These are phyloP conservation scores for Latheticus oryzae DNA, from an alignment of 2,888 invertebrate species.

Conservation along the genomic window DNA sequence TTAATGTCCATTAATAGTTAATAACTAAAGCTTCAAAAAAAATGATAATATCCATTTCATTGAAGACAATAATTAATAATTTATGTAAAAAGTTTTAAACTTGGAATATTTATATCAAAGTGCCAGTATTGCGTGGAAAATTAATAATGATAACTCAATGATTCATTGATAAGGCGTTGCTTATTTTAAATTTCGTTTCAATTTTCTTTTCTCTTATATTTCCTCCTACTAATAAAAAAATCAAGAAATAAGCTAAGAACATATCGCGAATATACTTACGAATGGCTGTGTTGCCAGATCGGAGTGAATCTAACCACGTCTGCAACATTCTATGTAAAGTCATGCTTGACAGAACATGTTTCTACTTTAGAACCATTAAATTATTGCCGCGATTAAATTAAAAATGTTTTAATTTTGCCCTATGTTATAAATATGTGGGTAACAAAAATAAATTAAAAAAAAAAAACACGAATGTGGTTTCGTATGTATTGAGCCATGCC, in stretches of 20 bases:
- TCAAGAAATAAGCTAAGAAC: too few relatives aligned
- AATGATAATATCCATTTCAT: background rate
- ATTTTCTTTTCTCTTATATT: too few relatives aligned
- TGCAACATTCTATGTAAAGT: conserved; percentile 25
- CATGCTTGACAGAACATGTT: conserved; percentile 26
- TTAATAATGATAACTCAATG: conserved; percentile 2
- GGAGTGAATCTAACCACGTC: conserved; percentile 26
- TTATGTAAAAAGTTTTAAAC: conserved; percentile 4
- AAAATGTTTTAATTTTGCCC: conserved; percentile 32
- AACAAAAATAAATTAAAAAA: conserved; percentile 11
- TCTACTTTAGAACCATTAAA: conserved; percentile 14
- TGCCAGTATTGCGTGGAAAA: background rate
- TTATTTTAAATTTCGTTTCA: too few relatives aligned
- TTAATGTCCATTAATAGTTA: too few relatives aligned
- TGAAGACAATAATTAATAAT: conserved; percentile 4
- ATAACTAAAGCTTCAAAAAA: too few relatives aligned
- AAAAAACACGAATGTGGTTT: too few relatives aligned
- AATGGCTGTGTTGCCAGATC: conserved; percentile 22
- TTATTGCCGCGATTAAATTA: conserved; percentile 26
- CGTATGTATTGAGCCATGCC: conserved; percentile 39
- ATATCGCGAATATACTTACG: too few relatives aligned
- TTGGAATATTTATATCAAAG: background rate
- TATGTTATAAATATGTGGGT: conserved; percentile 1
- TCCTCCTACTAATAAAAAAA: too few relatives aligned
- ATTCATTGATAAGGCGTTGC: too few relatives aligned